phyloP scores from a whole-genome alignment of 1,140 invertebrate genomes.

The Halictus rubicundus region DNA sequence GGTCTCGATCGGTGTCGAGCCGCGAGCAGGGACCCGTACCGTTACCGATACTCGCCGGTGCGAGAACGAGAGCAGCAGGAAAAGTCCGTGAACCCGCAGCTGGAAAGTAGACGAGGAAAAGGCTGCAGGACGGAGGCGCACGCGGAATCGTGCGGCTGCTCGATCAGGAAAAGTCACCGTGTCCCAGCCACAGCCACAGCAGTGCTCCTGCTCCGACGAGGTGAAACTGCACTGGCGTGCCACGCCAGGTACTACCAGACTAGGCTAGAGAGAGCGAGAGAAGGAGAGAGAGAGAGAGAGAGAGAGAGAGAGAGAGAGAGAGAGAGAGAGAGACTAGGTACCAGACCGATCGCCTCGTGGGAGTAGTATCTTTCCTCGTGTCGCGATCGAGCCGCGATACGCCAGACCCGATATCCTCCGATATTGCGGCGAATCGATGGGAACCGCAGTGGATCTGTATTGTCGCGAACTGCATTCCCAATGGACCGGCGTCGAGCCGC shows the following conservation, averaged over 20 bases:
- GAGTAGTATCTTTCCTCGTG: constrained; percentile 57
- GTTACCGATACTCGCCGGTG: background rate
- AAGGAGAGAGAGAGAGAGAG: background rate
- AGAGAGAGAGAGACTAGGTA: too few species aligned
- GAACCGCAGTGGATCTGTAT: constrained; percentile 32
- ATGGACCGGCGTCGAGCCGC: too few species aligned
- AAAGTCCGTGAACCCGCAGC: constrained; percentile 33
- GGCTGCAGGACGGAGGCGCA: background rate
- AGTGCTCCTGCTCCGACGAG: background rate
- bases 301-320: too few species aligned
- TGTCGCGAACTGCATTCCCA: constrained; percentile 20
- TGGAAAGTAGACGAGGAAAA: background rate
- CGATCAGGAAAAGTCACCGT: constrained; percentile 35
- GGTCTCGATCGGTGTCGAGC: background rate
- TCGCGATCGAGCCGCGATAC: constrained; percentile 48
- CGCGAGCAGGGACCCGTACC: background rate
- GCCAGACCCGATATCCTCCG: constrained; percentile 39
- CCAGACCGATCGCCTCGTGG: constrained; percentile 37
- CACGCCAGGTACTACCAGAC: background rate
- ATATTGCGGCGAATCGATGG: constrained; percentile 53
- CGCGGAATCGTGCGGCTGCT: constrained; percentile 14
- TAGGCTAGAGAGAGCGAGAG: background rate
- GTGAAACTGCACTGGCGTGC: constrained; percentile 28
- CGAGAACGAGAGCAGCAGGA: constrained; percentile 7
- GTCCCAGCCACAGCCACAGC: background rate